Evolutionary conservation across 1,140 invertebrate species (phyloP), one percentile per base, ranked within the genome.

Genomic region (Temnothorax nylanderi): DNA sequence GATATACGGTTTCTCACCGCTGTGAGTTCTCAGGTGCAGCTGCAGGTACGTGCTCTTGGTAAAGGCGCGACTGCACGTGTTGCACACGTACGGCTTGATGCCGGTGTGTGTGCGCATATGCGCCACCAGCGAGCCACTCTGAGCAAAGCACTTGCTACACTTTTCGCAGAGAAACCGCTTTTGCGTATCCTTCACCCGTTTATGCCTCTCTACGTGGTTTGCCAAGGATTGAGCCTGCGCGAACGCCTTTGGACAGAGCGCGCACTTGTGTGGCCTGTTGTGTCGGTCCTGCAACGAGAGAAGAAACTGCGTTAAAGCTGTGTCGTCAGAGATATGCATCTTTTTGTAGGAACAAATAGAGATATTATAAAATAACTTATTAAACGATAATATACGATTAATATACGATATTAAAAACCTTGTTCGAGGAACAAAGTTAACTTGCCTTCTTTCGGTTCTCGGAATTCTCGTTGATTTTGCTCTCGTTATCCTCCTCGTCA

Each of bases 1-100:
- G 62, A 97, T 94, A 49, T 95, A 96, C n/a, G 94, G 93, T 77
- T 94, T 95, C 76, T 94, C 94, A 13, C 94, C 94, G 11, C 93
- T 95, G 34, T 95, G 93, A 0, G 94, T 94, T 44, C 94, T 85
- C 1, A 95, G 62, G 80, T 95, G 95, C 21, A 95, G 80, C 34
- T 94, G 92, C 7, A 95, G 86, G 85, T 94, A 95, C n/a, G 94
- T 94, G 72, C 94, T 95, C 72, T 95, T 95, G 10, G 95, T 95
- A 65, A 96, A 96, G 8, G 93, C 93, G 62, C 94, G 93, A 47
- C 89, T 93, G 72, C 95, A 96, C 3, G 95, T 92, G 4, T 94
- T 94, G 75, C 95, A 96, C 6, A 95, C 93, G 49, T 95, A 95
- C 0, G 94, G 94, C 72, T 94, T 94, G 6, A 94, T 88, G 16